A percentile compares a stretch with the other conserved stretches of the same genome.
Conservation (phyloP, 2,888 invertebrate species). For the Diarsia dahlii region DNA sequence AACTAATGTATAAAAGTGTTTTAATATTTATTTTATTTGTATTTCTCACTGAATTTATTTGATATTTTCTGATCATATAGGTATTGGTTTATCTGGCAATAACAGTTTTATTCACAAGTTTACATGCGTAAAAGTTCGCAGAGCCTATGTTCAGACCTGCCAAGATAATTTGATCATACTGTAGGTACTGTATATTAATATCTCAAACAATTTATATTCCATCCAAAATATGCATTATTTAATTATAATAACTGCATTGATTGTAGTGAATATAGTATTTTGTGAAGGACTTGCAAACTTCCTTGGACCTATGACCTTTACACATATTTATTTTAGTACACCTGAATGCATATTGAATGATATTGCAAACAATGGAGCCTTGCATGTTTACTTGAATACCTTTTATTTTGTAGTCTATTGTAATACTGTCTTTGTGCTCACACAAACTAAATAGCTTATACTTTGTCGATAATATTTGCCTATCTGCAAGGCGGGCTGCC, state of each 20-base stretch:
- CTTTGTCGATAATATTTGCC: background rate
- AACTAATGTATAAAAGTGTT: too few species aligned
- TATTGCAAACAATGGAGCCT: background rate
- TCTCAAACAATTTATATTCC: background rate
- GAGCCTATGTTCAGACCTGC: too few species aligned
- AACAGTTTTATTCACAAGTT: too few species aligned
- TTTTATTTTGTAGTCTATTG: background rate
- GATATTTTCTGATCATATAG: too few species aligned
- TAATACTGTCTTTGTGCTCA: background rate
- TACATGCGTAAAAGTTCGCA: too few species aligned
- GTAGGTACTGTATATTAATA: too few species aligned
- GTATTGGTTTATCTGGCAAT: too few species aligned
- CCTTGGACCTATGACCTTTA: background rate
- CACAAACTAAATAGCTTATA: background rate
- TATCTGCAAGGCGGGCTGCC: background rate
- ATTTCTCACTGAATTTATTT: too few species aligned
- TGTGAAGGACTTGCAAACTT: background rate
- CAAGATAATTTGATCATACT: too few species aligned
- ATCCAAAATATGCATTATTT: background rate
- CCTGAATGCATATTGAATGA: background rate
- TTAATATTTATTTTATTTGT: too few species aligned
- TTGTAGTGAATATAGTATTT: background rate
- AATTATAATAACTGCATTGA: background rate
- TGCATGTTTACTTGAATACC: background rate
- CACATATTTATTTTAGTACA: background rate